These are phyloP conservation scores for Drosophila sturtevanti DNA, from an alignment of 1,140 invertebrate genomes.

Conservation along the genomic window DNA sequence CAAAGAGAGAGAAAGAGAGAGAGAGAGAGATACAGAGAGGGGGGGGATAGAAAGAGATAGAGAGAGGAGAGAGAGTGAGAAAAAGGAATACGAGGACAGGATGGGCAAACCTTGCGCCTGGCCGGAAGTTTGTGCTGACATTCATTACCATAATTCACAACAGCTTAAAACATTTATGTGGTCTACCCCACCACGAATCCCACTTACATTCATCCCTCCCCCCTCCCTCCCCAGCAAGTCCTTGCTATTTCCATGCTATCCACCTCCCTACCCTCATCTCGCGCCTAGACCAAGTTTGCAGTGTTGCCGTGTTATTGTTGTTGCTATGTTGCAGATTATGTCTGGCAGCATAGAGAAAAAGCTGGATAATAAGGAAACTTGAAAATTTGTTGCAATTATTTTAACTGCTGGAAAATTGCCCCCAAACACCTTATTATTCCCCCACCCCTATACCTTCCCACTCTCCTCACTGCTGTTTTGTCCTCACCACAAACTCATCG, in stretches of 20 bases:
- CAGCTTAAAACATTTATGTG: constrained; percentile 81
- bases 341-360: constrained; percentile 51
- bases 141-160: constrained; percentile 81
- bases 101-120: constrained; percentile 8
- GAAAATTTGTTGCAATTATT: constrained; percentile 80
- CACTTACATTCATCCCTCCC: constrained; percentile 22
- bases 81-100: not conserved
- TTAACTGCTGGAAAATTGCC: constrained; percentile 72
- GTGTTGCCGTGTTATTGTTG: constrained; percentile 16
- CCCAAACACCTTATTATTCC: not conserved
- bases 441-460: too few relatives aligned
- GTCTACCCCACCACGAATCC: constrained; percentile 50
- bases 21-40: too few relatives aligned
- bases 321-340: constrained; percentile 57
- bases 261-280: not conserved
- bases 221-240: too few relatives aligned
- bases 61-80: too few relatives aligned
- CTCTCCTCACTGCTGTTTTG: too few relatives aligned
- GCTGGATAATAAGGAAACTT: constrained; percentile 68
- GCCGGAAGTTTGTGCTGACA: constrained; percentile 77
- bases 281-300: not conserved
- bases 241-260: not conserved
- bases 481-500: too few relatives aligned
- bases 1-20: too few relatives aligned
- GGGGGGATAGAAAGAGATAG: not conserved